phyloP scores from a whole-genome alignment of 2,888 invertebrate genomes.

The Mesoligia furuncula region DNA sequence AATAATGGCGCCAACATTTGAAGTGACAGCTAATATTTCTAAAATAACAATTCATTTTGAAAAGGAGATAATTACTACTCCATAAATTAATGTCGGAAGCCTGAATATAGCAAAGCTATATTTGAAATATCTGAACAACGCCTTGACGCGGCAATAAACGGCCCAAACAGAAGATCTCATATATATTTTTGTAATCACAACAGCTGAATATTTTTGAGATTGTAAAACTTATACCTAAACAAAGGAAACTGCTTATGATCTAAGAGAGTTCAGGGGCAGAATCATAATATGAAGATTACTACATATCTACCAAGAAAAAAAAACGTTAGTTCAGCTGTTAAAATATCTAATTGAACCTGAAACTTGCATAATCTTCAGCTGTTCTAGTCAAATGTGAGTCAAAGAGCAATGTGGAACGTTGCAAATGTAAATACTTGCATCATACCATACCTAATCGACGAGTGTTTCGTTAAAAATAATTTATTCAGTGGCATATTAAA shows the following conservation, averaged over 20 bases:
- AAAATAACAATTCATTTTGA: neutral
- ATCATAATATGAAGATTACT: slow-evolving; percentile 3
- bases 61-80: slow-evolving; percentile 1
- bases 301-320: neutral
- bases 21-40: slow-evolving; percentile 57
- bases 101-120: slow-evolving; percentile 35
- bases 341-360: slow-evolving; percentile 7
- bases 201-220: slow-evolving; percentile 54
- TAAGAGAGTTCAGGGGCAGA: neutral
- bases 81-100: slow-evolving; percentile 19
- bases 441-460: slow-evolving; percentile 5
- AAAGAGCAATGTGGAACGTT: slow-evolving; percentile 40
- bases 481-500: slow-evolving; percentile 34
- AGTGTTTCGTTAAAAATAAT: slow-evolving; percentile 24
- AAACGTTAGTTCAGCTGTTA: slow-evolving; percentile 23
- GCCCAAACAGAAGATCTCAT: neutral
- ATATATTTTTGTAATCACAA: slow-evolving; percentile 54
- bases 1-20: slow-evolving; percentile 49
- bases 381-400: slow-evolving; percentile 65
- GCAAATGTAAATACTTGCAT: slow-evolving; percentile 31
- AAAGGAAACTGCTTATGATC: slow-evolving; percentile 9
- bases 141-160: neutral
- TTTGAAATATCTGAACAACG: slow-evolving; percentile 5
- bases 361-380: slow-evolving; percentile 55
- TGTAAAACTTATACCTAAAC: slow-evolving; percentile 2